Percentiles rank a stretch among this genome's conserved stretches.
Conservation (phyloP, 2,888 invertebrate genomes). For the Hanleya hanleyi region DNA sequence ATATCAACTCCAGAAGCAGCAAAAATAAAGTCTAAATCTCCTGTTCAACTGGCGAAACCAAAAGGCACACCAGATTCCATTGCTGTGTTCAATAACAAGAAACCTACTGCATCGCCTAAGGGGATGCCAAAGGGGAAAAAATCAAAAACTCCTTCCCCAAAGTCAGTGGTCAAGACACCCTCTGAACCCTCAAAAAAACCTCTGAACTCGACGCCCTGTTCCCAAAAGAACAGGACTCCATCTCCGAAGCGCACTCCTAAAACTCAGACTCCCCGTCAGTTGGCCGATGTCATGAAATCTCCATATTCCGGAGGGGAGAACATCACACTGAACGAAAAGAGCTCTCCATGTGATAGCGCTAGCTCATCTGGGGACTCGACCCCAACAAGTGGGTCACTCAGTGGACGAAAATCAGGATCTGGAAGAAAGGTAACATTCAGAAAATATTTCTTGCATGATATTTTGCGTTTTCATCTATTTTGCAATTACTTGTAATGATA, state of each 20-base stretch:
- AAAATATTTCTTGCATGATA: no score
- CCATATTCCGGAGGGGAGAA: no score
- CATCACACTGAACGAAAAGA: neutral
- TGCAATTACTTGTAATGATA: no score
- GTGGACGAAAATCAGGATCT: neutral
- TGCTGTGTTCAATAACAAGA: conserved; percentile 21
- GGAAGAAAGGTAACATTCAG: neutral
- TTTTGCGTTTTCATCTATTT: no score
- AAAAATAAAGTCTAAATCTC: neutral
- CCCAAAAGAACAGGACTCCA: no score
- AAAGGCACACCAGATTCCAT: neutral
- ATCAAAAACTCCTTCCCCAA: no score
- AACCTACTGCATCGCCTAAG: conserved; percentile 14
- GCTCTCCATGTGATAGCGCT: neutral
- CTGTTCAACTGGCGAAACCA: neutral
- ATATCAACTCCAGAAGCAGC: conserved; percentile 2
- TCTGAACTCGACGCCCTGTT: no score
- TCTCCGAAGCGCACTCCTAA: conserved; percentile 16
- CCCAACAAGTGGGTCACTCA: neutral
- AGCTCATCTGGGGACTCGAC: neutral
- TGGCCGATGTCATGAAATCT: neutral
- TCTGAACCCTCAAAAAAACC: no score
- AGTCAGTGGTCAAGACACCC: no score
- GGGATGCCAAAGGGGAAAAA: no score
- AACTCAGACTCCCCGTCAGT: conserved; percentile 2